phyloP scores from a whole-genome alignment of 2,888 invertebrate genomes.

The Andricus curvator region DNA sequence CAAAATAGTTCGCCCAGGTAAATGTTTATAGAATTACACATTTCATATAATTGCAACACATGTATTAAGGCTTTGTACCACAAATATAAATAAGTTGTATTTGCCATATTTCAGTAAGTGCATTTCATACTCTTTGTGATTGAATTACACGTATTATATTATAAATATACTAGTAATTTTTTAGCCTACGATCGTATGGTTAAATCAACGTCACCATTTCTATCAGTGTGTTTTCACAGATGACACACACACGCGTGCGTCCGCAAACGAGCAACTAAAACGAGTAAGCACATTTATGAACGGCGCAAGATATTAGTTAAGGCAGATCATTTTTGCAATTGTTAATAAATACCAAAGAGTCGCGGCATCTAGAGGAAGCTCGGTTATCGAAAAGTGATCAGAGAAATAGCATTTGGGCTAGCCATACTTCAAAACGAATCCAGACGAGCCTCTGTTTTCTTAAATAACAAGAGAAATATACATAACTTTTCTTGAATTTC shows the following conservation, averaged over 20 bases:
- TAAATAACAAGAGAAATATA: conserved; percentile 50
- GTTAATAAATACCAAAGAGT: conserved; percentile 69
- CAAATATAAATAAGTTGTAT: no score
- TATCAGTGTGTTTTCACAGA: conserved; percentile 78
- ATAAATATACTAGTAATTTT: no score
- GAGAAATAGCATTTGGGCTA: conserved; percentile 42
- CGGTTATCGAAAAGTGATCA: background rate
- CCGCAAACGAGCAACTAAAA: conserved; percentile 51
- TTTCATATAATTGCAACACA: no score
- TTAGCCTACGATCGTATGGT: no score
- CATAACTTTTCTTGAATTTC: background rate
- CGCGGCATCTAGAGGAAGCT: conserved; percentile 4
- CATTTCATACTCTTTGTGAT: no score
- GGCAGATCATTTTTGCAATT: conserved; percentile 64
- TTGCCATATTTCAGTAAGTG: no score
- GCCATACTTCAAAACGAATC: conserved; percentile 31
- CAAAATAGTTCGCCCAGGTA: no score
- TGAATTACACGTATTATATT: no score
- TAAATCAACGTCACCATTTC: no score
- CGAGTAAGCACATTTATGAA: conserved; percentile 18
- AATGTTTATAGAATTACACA: no score
- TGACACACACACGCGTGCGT: conserved; percentile 58
- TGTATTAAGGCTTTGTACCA: no score
- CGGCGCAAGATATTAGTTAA: conserved; percentile 44
- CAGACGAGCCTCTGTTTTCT: conserved; percentile 51